A percentile compares a stretch with the other conserved stretches of the same genome.
Evolutionary conservation across 2,888 invertebrate genomes (phyloP).

Genomic region (Ormyrus labotus): DNA sequence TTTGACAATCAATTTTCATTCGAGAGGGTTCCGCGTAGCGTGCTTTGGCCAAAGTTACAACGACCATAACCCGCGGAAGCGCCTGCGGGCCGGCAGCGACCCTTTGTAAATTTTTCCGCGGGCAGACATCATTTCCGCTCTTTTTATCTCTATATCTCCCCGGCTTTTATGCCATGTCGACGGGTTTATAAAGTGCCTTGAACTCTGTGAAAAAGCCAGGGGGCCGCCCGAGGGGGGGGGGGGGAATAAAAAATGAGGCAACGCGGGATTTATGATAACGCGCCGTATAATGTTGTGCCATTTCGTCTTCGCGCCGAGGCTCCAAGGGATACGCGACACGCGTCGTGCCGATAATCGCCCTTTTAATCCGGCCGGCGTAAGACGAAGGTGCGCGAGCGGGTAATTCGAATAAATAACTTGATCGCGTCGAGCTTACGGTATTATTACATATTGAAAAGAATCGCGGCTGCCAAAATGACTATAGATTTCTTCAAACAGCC

Average conservation of each 20-base stretch:
- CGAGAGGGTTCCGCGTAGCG: neutral
- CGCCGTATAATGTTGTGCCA: neutral
- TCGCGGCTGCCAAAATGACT: too few relatives aligned
- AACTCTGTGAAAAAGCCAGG: slow-evolving; percentile 49
- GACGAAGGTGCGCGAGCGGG: neutral
- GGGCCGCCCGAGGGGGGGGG: neutral
- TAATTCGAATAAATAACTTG: slow-evolving; percentile 15
- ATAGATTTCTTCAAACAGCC: too few relatives aligned
- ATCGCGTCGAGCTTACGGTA: neutral
- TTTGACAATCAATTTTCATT: slow-evolving; percentile 29
- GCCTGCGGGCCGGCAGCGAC: neutral
- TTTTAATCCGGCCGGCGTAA: slow-evolving; percentile 4
- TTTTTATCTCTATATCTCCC: slow-evolving; percentile 61
- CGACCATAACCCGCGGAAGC: neutral
- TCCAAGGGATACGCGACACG: neutral
- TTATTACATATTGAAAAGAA: too few relatives aligned
- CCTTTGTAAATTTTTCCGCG: slow-evolving; percentile 55
- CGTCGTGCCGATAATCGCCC: slow-evolving; percentile 25
- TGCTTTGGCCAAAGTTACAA: slow-evolving; percentile 5
- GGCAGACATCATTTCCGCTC: slow-evolving; percentile 65
- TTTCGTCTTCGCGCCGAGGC: neutral
- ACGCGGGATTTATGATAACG: slow-evolving; percentile 42
- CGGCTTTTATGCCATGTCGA: slow-evolving; percentile 56
- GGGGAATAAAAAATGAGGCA: slow-evolving; percentile 48
- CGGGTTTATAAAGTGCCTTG: slow-evolving; percentile 63